Conservation (phyloP, 2,888 invertebrate species). For the Sturmia bella region DNA sequence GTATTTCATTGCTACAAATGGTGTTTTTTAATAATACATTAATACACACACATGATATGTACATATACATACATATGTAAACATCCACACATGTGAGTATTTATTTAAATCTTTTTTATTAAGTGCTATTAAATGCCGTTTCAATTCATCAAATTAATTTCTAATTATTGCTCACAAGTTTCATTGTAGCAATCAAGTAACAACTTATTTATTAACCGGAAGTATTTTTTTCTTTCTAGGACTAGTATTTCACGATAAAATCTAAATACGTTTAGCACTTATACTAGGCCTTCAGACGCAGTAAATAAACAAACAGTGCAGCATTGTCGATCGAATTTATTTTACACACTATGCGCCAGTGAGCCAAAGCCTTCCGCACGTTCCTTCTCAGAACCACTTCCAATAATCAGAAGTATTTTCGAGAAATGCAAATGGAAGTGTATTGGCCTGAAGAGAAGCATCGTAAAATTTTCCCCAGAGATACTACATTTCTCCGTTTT, state of each 20-base stretch:
- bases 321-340: no score
- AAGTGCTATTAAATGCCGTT: slow-evolving; percentile 22
- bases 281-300: no score
- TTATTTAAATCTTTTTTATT: slow-evolving; percentile 31
- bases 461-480: no score
- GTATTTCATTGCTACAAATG: slow-evolving; percentile 17
- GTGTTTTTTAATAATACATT: neutral
- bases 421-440: no score
- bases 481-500: no score
- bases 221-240: slow-evolving; percentile 50
- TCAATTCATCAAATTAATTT: slow-evolving; percentile 35
- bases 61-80: slow-evolving; percentile 6
- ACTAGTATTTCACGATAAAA: slow-evolving; percentile 38
- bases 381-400: no score
- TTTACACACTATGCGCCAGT: no score
- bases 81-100: slow-evolving; percentile 25
- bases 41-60: no score
- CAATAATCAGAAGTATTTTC: no score
- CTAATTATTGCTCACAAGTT: slow-evolving; percentile 32
- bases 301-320: no score
- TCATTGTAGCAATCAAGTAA: slow-evolving; percentile 32
- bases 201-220: slow-evolving; percentile 46
- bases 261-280: neutral
- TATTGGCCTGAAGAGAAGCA: no score
- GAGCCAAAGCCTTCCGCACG: no score